Percentiles rank a stretch among this genome's conserved stretches.
These are phyloP conservation scores for Campoplex nolae DNA, from an alignment of 2,888 invertebrate species.

Conservation along the genomic window DNA sequence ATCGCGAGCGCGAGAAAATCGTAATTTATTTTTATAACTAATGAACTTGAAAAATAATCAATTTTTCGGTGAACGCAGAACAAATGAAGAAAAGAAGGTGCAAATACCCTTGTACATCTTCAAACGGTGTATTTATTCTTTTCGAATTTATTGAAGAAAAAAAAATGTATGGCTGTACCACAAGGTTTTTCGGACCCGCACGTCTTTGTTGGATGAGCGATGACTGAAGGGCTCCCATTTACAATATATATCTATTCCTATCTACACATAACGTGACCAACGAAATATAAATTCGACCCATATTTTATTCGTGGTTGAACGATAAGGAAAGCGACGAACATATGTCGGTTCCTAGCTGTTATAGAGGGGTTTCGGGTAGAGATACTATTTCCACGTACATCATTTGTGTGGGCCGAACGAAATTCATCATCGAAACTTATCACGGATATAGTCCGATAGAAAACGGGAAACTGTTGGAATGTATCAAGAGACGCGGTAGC, in stretches of 20 bases:
- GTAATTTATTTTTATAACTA: background rate
- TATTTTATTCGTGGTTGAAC: conserved; percentile 40
- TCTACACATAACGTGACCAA: background rate
- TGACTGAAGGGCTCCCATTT: conserved; percentile 11
- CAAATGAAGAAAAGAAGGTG: background rate
- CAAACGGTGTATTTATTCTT: background rate
- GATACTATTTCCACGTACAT: conserved; percentile 32
- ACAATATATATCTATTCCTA: background rate
- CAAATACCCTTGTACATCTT: background rate
- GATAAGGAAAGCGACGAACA: conserved; percentile 14
- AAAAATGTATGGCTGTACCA: background rate
- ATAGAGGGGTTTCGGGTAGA: background rate
- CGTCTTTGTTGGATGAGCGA: conserved; percentile 21
- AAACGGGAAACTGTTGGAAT: conserved; percentile 47
- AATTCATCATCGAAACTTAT: conserved; percentile 57
- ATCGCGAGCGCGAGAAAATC: background rate
- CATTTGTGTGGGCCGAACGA: conserved; percentile 32
- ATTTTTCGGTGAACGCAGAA: background rate
- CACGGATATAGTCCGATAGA: conserved; percentile 25
- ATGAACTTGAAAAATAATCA: background rate
- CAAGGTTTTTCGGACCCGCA: background rate
- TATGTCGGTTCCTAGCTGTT: background rate
- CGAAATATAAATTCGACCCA: conserved; percentile 42
- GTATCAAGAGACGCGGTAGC: too few relatives aligned
- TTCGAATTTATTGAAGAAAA: background rate